These are phyloP conservation scores for Orussus abietinus DNA, from an alignment of 1,140 invertebrate genomes.

Conservation along the genomic window DNA sequence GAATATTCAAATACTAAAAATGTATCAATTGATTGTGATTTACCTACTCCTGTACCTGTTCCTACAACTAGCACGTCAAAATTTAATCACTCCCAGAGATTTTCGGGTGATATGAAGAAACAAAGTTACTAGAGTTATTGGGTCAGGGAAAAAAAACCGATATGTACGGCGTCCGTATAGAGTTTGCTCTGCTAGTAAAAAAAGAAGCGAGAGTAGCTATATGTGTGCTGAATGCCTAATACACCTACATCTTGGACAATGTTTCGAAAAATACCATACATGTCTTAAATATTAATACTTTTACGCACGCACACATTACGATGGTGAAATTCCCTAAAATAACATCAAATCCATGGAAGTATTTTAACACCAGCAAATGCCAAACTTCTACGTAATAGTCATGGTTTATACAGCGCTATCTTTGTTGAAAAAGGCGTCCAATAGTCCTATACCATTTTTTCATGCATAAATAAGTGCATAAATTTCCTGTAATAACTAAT, in stretches of 20 bases:
- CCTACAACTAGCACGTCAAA: conserved; percentile 6
- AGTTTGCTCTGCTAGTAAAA: conserved; percentile 12
- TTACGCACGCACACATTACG: no score
- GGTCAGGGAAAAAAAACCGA: background rate
- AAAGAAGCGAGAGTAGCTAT: conserved; percentile 10
- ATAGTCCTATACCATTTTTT: no score
- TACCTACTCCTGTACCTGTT: background rate
- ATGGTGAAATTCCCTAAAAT: no score
- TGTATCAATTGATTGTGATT: background rate
- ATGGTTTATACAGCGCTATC: no score
- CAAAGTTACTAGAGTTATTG: conserved; percentile 9
- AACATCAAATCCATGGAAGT: no score
- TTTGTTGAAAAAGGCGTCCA: no score
- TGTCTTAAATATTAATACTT: conserved; percentile 10
- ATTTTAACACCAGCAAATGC: no score
- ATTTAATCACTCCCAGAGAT: conserved; percentile 4
- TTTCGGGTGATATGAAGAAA: conserved; percentile 7
- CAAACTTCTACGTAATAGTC: no score
- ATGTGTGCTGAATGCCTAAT: conserved; percentile 8
- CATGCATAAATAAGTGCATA: no score
- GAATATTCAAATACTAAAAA: conserved; percentile 1
- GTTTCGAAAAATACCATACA: conserved; percentile 9
- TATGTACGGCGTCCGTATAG: background rate
- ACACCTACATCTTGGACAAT: conserved; percentile 9
- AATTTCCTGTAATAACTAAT: no score